phyloP scores from a whole-genome alignment of 2,113 vertebrate species.

The Ondatra zibethicus region DNA sequence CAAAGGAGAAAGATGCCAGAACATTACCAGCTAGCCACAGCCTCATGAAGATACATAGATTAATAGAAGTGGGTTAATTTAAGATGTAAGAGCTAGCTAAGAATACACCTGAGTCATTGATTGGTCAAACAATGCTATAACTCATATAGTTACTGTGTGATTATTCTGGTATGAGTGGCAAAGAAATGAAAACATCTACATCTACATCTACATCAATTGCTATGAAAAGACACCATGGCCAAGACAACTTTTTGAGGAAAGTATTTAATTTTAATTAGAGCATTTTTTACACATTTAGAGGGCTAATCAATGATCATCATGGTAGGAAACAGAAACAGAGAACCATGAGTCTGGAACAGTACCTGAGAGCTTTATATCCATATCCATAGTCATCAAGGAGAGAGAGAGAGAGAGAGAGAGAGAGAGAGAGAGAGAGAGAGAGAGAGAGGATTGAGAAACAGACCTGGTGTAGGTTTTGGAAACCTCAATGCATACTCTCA shows the following conservation, averaged over 20 bases:
- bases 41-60: no score
- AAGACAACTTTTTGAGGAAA: not conserved
- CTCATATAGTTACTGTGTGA: no score
- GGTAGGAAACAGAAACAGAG: not conserved
- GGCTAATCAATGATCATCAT: not conserved
- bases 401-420: rapidly evolving
- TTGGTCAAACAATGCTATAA: no score
- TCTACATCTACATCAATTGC: not conserved
- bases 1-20: no score
- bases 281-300: not conserved
- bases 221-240: not conserved
- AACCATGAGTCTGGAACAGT: not conserved
- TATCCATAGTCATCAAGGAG: not conserved
- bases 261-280: not conserved
- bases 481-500: not conserved
- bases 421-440: not conserved
- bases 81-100: no score
- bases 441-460: no score
- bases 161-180: no score
- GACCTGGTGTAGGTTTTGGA: not conserved
- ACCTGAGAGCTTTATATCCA: not conserved
- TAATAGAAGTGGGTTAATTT: no score
- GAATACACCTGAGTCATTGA: no score
- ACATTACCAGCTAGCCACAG: no score
- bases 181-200: no score